Base-by-base conservation (phyloP, 2,113 vertebrate genomes). In the Himantopus leucocephalus region DNA sequence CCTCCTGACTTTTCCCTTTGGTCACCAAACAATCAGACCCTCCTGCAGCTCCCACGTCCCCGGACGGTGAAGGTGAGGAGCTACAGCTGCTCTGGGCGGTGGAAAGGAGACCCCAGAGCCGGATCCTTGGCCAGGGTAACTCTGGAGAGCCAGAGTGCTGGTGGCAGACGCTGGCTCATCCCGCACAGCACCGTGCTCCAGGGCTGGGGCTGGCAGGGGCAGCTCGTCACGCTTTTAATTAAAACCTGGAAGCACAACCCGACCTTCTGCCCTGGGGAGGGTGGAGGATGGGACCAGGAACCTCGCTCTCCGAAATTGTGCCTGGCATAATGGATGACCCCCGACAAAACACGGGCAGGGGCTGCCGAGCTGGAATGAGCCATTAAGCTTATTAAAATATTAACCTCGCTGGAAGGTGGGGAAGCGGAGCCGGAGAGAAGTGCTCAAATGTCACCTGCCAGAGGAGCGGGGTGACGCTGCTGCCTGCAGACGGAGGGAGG, bases 371-470 rank as follows among this genome's bases (percentile, higher is more conserved):
- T 7, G 29, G 43, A 79, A 59, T 23, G 94, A 95, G 73, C 75
- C 66, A 90, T 94, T 90, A 96, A 91, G 16, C 0, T 0, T 47
- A 88, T 95, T 97, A 95, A 97, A 96, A 97, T 91, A 94, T 97
- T 92, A 91, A 92, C 73, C 86, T 60, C 0, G 0, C 50, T 15
- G 52, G 59, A 59, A 79, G n/a, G 55, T 12, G 63, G 87, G 53
- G 34, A 60, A 66, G 34, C 2, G 0, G 37, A 78, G 64, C 56
- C 0, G 2, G 58, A 56, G 77, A 59, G 35, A 64, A 11, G 30
- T 1, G 4, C 8, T 43, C 41, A 26, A 27, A 52, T 48, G 84
- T 43, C 89, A 68, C 70, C 85, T 50, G 73, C 0, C 35, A 67
- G 68, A 24, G 58, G 80, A 85, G 47, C 1, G 2, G n/a, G 35